phyloP scores from a whole-genome alignment of 2,888 invertebrate species.

The Osmoderma eremita region DNA sequence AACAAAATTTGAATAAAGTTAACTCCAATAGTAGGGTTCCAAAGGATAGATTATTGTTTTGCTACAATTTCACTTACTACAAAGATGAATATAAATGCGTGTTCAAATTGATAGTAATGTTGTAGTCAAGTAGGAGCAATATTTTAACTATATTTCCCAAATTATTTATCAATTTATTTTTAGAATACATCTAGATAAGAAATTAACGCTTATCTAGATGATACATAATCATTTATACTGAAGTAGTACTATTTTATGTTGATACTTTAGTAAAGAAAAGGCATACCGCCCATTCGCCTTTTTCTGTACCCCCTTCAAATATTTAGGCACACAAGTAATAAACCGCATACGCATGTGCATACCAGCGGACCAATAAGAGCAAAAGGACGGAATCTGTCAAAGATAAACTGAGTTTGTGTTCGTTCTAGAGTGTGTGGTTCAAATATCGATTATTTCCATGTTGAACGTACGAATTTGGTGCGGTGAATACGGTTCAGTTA shows the following conservation, averaged over 20 bases:
- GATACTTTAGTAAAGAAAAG: background rate
- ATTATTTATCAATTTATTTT: no score
- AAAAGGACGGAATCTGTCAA: slow-evolving; percentile 45
- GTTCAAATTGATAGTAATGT: no score
- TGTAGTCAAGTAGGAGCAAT: no score
- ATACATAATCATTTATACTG: no score
- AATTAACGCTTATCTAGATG: no score
- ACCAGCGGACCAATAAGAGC: slow-evolving; percentile 41
- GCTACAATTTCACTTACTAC: no score
- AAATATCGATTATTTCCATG: slow-evolving; percentile 53
- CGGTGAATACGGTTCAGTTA: slow-evolving; percentile 27
- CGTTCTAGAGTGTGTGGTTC: slow-evolving; percentile 49
- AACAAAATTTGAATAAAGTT: no score
- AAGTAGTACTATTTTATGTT: background rate
- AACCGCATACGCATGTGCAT: slow-evolving; percentile 36
- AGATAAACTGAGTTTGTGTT: slow-evolving; percentile 50
- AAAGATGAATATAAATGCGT: no score
- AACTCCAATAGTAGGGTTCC: no score
- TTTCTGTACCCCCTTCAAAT: background rate
- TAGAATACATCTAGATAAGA: no score
- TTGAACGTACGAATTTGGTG: slow-evolving; percentile 46
- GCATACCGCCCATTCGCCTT: background rate
- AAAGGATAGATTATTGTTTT: no score
- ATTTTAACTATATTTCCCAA: no score
- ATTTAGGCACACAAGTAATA: background rate